Evolutionary conservation across 1,140 invertebrate species (phyloP).

Genomic region (Platyscapa corneri): DNA sequence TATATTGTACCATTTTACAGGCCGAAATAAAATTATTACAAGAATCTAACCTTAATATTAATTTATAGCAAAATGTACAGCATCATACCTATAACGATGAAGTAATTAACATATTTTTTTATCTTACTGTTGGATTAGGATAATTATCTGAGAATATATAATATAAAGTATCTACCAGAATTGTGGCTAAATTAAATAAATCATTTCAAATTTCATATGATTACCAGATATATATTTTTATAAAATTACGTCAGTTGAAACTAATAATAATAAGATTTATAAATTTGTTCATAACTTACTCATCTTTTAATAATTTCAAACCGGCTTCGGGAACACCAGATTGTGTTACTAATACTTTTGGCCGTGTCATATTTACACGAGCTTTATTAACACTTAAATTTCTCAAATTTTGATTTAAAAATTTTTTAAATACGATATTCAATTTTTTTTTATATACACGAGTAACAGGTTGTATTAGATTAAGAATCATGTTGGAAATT

Average conservation of each 20-base stretch:
- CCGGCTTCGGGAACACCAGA: conserved; percentile 75
- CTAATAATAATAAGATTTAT: neutral
- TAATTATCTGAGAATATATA: neutral
- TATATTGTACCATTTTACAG: too few relatives aligned
- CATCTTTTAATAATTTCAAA: conserved; percentile 74
- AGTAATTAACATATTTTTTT: neutral
- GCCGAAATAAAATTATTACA: too few relatives aligned
- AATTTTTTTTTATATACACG: neutral
- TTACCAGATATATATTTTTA: too few relatives aligned
- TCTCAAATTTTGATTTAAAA: neutral
- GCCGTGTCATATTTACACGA: conserved; percentile 60
- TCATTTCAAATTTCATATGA: neutral
- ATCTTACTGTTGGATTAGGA: neutral
- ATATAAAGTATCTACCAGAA: neutral
- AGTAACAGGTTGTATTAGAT: neutral
- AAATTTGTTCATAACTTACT: conserved; percentile 70
- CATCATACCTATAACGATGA: too few relatives aligned
- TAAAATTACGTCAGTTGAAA: neutral
- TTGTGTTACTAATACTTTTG: conserved; percentile 77
- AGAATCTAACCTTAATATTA: too few relatives aligned
- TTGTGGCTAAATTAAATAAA: neutral
- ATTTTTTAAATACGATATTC: neutral
- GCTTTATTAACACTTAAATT: neutral
- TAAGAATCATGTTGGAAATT: conserved; percentile 3
- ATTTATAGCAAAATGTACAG: too few relatives aligned